Base-by-base conservation (phyloP, 2,113 vertebrate species). In the Australoheros scitulus region DNA sequence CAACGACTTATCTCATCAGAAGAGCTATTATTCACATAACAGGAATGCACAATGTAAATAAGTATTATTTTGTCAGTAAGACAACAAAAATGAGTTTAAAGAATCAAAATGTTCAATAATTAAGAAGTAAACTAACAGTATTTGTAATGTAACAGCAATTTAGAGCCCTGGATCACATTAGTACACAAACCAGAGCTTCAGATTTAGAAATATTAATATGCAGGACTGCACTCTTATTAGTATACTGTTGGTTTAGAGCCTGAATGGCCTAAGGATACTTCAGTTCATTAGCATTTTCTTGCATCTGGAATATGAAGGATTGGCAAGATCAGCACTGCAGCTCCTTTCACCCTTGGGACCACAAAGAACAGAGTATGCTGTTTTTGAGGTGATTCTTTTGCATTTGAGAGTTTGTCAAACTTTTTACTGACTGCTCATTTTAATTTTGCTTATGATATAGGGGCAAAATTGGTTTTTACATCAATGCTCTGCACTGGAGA, bases 221-320 rank as follows among this genome's bases (percentile, higher is more conserved):
- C 59, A 77, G 52, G 68, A 70, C 41, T 10, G 22, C 59, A 65
- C 29, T 43, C 82, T 34, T 80, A 80, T 85, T 87, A 84, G 61
- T 59, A 38, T 47, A 79, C 63, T 34, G 79, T 70, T 59, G 70
- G 41, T 79, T 79, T 81, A 41, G 87, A 86, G 83, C 87, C 61
- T 88, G 58, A 32, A 57, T 82, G 76, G 80, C 90, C 82, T 87
- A 59, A 68, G 86, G 87, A 89, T 90, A 84, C 83, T 79, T 84
- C 86, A 89, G 55, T 84, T 93, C 81, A 93, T 92, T 92, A 87
- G 90, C 91, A 93, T 93, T 83, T 91, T 56, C 88, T 86, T 84
- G 84, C 83, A 89, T 89, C 70, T 74, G 70, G 86, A 93, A 91
- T 88, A 85, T 88, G 55, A 90, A 91, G 80, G 50, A 50, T 86